A percentile compares a stretch with the other conserved stretches of the same genome.
phyloP scores from a whole-genome alignment of 2,888 invertebrate species.

The Neoascia interrupta region DNA sequence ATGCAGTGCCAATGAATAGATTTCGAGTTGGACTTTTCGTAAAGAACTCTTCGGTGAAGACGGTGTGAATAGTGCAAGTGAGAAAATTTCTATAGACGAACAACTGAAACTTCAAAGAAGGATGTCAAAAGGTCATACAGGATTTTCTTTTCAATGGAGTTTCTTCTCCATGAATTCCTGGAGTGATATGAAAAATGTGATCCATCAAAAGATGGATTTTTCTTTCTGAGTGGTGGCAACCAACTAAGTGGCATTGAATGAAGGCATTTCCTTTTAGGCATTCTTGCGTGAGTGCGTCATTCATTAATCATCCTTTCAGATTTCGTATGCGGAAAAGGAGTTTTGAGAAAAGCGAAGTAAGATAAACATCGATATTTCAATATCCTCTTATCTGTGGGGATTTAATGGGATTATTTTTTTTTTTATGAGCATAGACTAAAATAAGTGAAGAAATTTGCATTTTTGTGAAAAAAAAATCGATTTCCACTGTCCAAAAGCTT shows the following conservation, averaged over 20 bases:
- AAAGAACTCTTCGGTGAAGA: not conserved
- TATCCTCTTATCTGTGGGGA: constrained; percentile 16
- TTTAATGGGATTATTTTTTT: not conserved
- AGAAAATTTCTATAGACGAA: constrained; percentile 41
- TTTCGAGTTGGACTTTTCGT: constrained; percentile 33
- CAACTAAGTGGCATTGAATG: constrained; percentile 30
- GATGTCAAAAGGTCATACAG: constrained; percentile 60
- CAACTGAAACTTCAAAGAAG: constrained; percentile 28
- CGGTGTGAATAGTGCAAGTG: not conserved
- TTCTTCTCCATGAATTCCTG: constrained; percentile 6
- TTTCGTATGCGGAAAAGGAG: constrained; percentile 31
- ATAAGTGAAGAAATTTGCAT: too few relatives aligned
- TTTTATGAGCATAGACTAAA: too few relatives aligned
- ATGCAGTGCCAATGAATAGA: not conserved
- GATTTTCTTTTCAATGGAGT: not conserved
- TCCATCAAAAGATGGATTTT: constrained; percentile 6
- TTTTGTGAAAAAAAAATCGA: too few relatives aligned
- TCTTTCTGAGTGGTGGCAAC: not conserved
- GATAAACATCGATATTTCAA: constrained; percentile 52
- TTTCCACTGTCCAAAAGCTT: too few relatives aligned
- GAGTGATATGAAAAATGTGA: too few relatives aligned
- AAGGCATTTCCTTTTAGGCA: constrained; percentile 13
- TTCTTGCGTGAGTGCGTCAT: constrained; percentile 44
- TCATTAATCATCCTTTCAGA: constrained; percentile 59
- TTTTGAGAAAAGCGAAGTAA: too few relatives aligned